Percentiles rank a stretch among this genome's conserved stretches.
Evolutionary conservation across 1,140 invertebrate species (phyloP).

Genomic region (Ditylenchus dipsaci): DNA sequence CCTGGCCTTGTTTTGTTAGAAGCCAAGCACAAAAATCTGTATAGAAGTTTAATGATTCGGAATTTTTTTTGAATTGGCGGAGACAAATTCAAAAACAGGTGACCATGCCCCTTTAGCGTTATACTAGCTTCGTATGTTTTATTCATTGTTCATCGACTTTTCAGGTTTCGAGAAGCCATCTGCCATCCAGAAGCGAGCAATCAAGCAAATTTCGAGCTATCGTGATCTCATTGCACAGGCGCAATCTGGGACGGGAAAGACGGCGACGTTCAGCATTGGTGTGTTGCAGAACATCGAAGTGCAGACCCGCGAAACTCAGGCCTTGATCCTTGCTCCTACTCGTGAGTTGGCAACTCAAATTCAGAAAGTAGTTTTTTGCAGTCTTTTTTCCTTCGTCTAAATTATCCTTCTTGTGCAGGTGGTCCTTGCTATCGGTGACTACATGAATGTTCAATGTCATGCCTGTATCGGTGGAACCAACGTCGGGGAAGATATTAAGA

Average conservation of each 20-base stretch:
- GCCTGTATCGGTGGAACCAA: slow-evolving; percentile 98
- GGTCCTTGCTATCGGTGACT: slow-evolving; percentile 92
- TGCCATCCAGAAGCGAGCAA: slow-evolving; percentile 96
- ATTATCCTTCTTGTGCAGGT: slow-evolving; percentile 64
- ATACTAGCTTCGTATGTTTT: no score
- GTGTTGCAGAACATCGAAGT: slow-evolving; percentile 96
- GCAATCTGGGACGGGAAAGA: slow-evolving; percentile 97
- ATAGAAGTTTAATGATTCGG: no score
- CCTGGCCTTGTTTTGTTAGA: no score
- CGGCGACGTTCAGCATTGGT: slow-evolving; percentile 97
- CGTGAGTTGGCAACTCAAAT: slow-evolving; percentile 96
- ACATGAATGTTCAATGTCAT: slow-evolving; percentile 88
- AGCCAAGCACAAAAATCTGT: no score
- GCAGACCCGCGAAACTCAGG: slow-evolving; percentile 80
- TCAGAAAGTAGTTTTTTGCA: slow-evolving; percentile 75
- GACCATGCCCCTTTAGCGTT: no score
- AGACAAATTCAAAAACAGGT: no score
- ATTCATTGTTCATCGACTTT: no score
- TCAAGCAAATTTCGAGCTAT: slow-evolving; percentile 88
- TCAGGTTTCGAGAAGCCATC: slow-evolving; percentile 99
- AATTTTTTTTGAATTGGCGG: no score
- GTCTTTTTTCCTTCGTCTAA: neutral
- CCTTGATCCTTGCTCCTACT: slow-evolving; percentile 93
- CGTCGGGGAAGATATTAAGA: slow-evolving; percentile 88
- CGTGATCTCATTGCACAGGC: slow-evolving; percentile 68